Evolutionary conservation across 2,113 vertebrate genomes (phyloP), one percentile per base, ranked within the genome.

Genomic region (Sinosuthora webbiana): DNA sequence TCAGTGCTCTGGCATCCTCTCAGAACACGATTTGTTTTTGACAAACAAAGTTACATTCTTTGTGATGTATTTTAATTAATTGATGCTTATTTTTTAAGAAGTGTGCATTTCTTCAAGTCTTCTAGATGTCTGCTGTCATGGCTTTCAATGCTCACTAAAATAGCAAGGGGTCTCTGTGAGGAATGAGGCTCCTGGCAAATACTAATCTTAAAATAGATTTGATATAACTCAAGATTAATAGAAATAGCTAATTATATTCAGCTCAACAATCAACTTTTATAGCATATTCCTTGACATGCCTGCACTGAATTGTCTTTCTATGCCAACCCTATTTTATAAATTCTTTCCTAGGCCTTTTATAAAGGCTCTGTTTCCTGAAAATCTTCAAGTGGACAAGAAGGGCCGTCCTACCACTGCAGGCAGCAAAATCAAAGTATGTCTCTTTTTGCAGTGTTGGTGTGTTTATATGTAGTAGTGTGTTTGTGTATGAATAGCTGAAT

Each of bases 351-450:
- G 99, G 92, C 96, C 98, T 96, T 99, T 99, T 97, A 99, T 99
- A 98, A 98, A 99, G 97, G 98, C 98, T 82, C 97, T 99, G 87
- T 99, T 99, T 98, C 98, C 98, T 35, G 99, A 99, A 98, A 99
- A 98, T 95, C 98, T 99, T 93, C 99, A 99, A 81, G 98, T 98
- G 47, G 99, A 99, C 41, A 99, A 99, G 98, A 99, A 99, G 94
- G 99, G 99, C 62, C 98, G 99, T 70, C 99, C 99, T 80, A 99
- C 99, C 5, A 99, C 99, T 28, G 99, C 99, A 4, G 99, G 99
- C 95, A 99, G 99, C 97, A 99, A 99, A 98, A 99, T 99, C 96
- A 99, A 99, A 98, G 99, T 99, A 97, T 19, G 96, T 97, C 87
- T 70, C 6, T 5, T 77, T 83, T 83, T 47, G 14, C 30, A 52